These are phyloP conservation scores for Sorex araneus DNA, from an alignment of 2,113 vertebrate genomes.

Conservation along the genomic window DNA sequence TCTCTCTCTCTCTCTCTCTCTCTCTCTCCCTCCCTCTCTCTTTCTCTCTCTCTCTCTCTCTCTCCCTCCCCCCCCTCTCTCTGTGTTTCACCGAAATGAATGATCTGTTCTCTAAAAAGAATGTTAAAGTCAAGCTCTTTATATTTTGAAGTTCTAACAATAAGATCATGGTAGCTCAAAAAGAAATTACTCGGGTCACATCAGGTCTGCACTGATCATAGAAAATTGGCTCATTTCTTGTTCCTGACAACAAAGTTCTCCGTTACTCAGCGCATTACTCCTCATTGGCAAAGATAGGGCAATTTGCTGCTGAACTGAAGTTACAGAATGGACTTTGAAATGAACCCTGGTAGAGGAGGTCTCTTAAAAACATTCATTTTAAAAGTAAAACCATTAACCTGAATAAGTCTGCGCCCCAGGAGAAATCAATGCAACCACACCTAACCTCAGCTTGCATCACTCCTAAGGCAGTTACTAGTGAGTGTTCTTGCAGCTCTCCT, in stretches of 20 bases:
- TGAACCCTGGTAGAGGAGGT: neutral
- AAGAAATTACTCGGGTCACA: neutral
- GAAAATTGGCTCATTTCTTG: constrained; percentile 54
- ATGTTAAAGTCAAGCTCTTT: constrained; percentile 62
- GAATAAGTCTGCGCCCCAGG: neutral
- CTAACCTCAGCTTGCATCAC: neutral
- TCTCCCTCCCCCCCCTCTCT: neutral
- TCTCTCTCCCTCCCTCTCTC: too few relatives aligned
- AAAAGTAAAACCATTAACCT: constrained; percentile 10
- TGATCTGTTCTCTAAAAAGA: constrained; percentile 21
- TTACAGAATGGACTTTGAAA: neutral
- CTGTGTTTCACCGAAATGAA: neutral
- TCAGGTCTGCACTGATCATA: neutral
- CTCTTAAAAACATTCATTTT: constrained; percentile 9
- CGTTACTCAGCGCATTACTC: neutral
- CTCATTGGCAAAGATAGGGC: neutral
- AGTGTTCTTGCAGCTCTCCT: neutral
- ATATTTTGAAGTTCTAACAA: constrained; percentile 38
- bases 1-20: too few relatives aligned
- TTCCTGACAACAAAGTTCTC: constrained; percentile 45
- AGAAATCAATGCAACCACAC: neutral
- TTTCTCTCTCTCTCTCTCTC: too few relatives aligned
- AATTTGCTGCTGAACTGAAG: neutral
- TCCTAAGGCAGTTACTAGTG: neutral
- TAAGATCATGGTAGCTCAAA: constrained; percentile 43